These are phyloP conservation scores for Takifugu ocellatus DNA, from an alignment of 2,797 vertebrate species.

Conservation along the genomic window DNA sequence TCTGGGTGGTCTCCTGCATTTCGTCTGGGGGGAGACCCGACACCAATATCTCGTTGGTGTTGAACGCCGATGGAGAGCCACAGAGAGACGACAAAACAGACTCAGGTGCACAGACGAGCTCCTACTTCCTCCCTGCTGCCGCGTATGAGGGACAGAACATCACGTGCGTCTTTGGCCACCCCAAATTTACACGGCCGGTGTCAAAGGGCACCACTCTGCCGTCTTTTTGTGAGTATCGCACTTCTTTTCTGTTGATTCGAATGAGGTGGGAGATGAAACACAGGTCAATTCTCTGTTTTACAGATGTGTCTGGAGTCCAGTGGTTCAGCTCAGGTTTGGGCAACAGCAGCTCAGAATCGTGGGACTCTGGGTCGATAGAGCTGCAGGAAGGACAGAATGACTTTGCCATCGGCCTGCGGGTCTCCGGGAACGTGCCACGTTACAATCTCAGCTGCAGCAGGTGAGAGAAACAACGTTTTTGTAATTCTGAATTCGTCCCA, in stretches of 20 bases:
- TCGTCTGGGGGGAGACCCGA: conserved; percentile 72
- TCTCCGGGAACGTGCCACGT: conserved; percentile 64
- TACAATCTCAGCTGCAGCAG: conserved; percentile 67
- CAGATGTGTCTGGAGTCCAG: conserved; percentile 63
- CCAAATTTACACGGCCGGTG: conserved; percentile 49
- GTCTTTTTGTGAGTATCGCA: conserved; percentile 63
- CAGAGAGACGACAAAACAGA: conserved; percentile 16
- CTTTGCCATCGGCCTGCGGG: conserved; percentile 41
- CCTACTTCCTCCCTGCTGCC: conserved; percentile 42
- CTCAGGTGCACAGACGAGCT: conserved; percentile 39
- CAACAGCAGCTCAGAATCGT: conserved; percentile 8
- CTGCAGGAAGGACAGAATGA: conserved; percentile 58
- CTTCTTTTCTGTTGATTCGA: not conserved
- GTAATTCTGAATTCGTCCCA: not conserved
- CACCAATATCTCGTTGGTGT: conserved; percentile 63
- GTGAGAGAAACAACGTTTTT: conserved; percentile 44
- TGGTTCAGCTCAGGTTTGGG: conserved; percentile 19
- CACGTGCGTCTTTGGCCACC: conserved; percentile 69
- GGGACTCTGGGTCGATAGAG: conserved; percentile 30
- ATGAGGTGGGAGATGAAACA: conserved; percentile 7
- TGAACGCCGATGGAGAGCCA: conserved; percentile 35
- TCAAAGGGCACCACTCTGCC: conserved; percentile 53
- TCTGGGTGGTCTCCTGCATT: conserved; percentile 71
- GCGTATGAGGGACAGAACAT: conserved; percentile 56
- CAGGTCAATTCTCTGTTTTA: conserved; percentile 13